Base-by-base conservation (phyloP, 2,797 vertebrate genomes). In the Poeciliopsis presidionis region DNA sequence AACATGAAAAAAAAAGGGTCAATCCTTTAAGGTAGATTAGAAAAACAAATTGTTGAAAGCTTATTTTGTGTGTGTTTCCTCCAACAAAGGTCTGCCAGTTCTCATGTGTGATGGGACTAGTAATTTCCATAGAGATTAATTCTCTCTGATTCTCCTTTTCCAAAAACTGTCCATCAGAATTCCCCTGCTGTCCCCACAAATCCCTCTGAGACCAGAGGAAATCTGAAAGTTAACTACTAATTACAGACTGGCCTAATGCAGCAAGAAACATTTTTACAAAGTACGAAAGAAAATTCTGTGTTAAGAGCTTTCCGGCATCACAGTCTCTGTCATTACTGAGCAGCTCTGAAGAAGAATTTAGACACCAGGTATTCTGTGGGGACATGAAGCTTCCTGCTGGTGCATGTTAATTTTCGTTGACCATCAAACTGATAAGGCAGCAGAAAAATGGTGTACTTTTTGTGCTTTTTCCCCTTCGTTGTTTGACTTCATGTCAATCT, bases 211-310 rank as follows among this genome's bases (percentile, higher is more conserved):
- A 88, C 78, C 71, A 69, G 61, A 82, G 74, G 79, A 80, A 76
- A 85, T 84, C 65, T 61, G 70, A 84, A 84, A 86, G 76, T 89
- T 87, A 77, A 82, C 79, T 80, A 18, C 85, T 89, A 89, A 91
- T 90, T 91, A 89, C 70, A 84, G 74, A 86, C 45, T 70, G 80
- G 76, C 63, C 74, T 86, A 87, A 80, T 53, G 76, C 87, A 90
- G 90, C 3, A 79, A 86, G 88, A 88, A 73, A 70, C 47, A 79
- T 86, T 91, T 81, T 53, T 36, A 55, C 73, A 77, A 80, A 78
- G 9, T 33, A 49, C 63, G 22, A 51, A 0, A 18, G 5, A 74
- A 41, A 74, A 77, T 28, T 75, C 25, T 18, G 28, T 74, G 80
- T 88, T 91, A 85, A 84, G 77, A 86, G 77, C 85, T 77, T 75